Evolutionary conservation across 2,113 vertebrate species (phyloP).

Genomic region (Echinops telfairi): DNA sequence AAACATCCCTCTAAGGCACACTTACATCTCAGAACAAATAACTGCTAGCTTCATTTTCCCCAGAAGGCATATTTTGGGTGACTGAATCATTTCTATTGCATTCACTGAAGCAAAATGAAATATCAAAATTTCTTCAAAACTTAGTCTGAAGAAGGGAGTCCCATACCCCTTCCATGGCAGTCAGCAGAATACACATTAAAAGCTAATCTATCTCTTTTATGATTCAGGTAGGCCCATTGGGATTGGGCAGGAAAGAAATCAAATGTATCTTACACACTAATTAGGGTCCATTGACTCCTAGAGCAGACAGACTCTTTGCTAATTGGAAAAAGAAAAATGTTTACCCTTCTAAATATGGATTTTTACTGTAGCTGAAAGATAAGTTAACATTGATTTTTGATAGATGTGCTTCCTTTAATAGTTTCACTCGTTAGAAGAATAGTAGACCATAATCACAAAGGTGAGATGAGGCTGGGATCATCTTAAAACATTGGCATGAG

Average conservation of each 20-base stretch:
- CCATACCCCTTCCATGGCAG: neutral
- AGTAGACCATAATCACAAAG: neutral
- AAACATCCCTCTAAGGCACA: slow-evolving; percentile 40
- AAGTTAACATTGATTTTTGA: slow-evolving; percentile 53
- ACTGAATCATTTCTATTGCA: slow-evolving; percentile 53
- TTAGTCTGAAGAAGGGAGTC: neutral
- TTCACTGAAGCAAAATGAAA: slow-evolving; percentile 66
- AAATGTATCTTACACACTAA: slow-evolving; percentile 64
- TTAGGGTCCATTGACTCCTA: slow-evolving; percentile 61
- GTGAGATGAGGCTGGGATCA: neutral
- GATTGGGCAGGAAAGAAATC: slow-evolving; percentile 56
- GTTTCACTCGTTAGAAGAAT: slow-evolving; percentile 39
- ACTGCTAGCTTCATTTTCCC: neutral
- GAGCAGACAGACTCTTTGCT: slow-evolving; percentile 48
- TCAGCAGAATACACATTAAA: slow-evolving; percentile 46
- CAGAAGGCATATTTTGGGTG: slow-evolving; percentile 35
- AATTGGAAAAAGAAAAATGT: slow-evolving; percentile 54
- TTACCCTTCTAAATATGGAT: slow-evolving; percentile 51
- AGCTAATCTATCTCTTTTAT: slow-evolving; percentile 74
- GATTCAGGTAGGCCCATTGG: slow-evolving; percentile 41
- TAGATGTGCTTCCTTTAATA: slow-evolving; percentile 59
- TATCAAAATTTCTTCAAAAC: slow-evolving; percentile 40
- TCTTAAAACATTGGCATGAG: neutral
- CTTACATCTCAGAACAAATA: slow-evolving; percentile 54
- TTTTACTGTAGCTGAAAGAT: slow-evolving; percentile 41